Evolutionary conservation across 2,113 vertebrate genomes (phyloP).

Genomic region (Eretmochelys imbricata): DNA sequence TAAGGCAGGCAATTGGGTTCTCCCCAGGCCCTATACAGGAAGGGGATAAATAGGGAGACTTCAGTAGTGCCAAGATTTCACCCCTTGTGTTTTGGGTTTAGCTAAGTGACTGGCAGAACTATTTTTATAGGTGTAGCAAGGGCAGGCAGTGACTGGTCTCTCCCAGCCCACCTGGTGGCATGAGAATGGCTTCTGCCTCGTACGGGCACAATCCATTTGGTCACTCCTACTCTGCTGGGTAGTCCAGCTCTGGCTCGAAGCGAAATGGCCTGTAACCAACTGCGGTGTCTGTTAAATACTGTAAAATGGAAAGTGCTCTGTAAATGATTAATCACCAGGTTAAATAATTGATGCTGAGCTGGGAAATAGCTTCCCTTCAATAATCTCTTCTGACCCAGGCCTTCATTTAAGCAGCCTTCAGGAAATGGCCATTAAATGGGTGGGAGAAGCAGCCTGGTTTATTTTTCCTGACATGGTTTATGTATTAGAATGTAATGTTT

Average conservation of each 20-base stretch:
- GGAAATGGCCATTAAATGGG: constrained; percentile 47
- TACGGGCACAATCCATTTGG: not conserved
- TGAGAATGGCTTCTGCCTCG: not conserved
- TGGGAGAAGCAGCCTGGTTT: constrained; percentile 17
- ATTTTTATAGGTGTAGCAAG: not conserved
- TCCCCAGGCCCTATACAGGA: not conserved
- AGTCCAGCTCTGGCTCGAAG: not conserved
- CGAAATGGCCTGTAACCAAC: constrained; percentile 45
- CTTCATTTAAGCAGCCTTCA: constrained; percentile 44
- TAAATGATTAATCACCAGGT: constrained; percentile 33
- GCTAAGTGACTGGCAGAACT: not conserved
- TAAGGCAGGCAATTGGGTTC: not conserved
- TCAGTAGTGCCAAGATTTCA: not conserved
- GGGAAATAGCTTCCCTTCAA: constrained; percentile 63
- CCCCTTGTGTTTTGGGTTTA: not conserved
- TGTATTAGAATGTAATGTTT: not conserved
- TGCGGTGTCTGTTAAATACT: constrained; percentile 37
- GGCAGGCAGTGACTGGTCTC: not conserved
- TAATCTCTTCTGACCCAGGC: constrained; percentile 35
- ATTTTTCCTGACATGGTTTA: constrained; percentile 39
- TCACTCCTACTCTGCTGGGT: constrained; percentile 14
- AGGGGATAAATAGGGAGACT: not conserved
- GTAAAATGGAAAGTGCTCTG: constrained; percentile 37
- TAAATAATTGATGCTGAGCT: constrained; percentile 56
- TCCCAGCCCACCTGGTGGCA: not conserved